Conservation (phyloP, 1,140 invertebrate genomes). For the Ips typographus region DNA sequence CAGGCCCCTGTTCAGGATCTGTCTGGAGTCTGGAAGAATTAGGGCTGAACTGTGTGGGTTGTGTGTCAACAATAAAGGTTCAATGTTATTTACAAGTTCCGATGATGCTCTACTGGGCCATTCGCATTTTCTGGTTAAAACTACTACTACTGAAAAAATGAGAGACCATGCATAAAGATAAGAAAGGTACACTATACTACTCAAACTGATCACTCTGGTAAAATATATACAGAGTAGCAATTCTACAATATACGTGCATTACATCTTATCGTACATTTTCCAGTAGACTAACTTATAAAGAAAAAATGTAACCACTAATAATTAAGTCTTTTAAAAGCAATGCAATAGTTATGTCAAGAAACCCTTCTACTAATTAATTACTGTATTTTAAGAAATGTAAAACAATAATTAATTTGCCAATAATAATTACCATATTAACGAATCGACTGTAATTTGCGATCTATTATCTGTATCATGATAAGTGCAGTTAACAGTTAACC, state of each 20-base stretch:
- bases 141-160: constrained; percentile 12
- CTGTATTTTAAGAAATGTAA: not conserved
- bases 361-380: no score
- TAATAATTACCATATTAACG: not conserved
- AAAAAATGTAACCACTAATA: no score
- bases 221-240: no score
- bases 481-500: constrained; percentile 6
- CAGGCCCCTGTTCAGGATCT: constrained; percentile 51
- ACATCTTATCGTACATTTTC: no score
- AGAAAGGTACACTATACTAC: constrained; percentile 22
- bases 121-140: not conserved
- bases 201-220: not conserved
- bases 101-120: not conserved
- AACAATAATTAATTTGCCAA: not conserved
- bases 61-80: not conserved
- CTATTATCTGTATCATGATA: not conserved
- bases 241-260: no score
- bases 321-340: no score
- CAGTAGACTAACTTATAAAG: no score
- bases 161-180: constrained; percentile 26
- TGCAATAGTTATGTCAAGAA: no score
- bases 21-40: constrained; percentile 45
- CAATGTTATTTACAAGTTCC: not conserved
- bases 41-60: not conserved
- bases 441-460: not conserved